phyloP scores from a whole-genome alignment of 2,888 invertebrate species.

The Oscheius sp. region DNA sequence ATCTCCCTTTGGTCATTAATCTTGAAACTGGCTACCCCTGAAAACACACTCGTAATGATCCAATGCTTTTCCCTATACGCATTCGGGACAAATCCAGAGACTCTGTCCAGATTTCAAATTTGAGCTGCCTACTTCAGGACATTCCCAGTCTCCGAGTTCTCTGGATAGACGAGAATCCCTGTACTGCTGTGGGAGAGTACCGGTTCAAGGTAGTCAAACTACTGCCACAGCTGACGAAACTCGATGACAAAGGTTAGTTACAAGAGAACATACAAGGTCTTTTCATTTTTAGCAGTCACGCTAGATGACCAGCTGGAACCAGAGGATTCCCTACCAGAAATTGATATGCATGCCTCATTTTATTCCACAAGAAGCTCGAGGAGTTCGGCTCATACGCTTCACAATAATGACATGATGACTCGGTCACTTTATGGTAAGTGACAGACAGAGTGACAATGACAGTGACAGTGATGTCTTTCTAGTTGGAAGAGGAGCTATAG shows the following conservation, averaged over 20 bases:
- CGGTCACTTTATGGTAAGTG: conserved; percentile 24
- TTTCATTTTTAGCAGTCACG: conserved; percentile 41
- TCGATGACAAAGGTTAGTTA: conserved; percentile 59
- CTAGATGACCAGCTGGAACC: conserved; percentile 41
- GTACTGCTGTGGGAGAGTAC: conserved; percentile 54
- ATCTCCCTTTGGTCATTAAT: too few species aligned
- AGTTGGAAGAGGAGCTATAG: conserved; percentile 44
- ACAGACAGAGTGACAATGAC: too few species aligned
- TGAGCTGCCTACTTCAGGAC: conserved; percentile 32
- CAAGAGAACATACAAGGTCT: neutral
- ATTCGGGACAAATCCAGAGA: too few species aligned
- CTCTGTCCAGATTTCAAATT: too few species aligned
- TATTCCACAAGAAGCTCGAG: conserved; percentile 35
- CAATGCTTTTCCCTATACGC: too few species aligned
- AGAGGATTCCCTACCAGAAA: conserved; percentile 47
- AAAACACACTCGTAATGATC: too few species aligned
- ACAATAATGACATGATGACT: conserved; percentile 21
- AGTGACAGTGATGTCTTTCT: neutral
- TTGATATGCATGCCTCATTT: conserved; percentile 47
- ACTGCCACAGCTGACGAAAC: conserved; percentile 58
- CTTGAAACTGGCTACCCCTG: too few species aligned
- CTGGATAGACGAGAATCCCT: conserved; percentile 68
- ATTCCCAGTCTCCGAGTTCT: conserved; percentile 51
- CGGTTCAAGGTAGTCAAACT: conserved; percentile 51
- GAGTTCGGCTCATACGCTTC: neutral